A percentile compares a stretch with the other conserved stretches of the same genome.
Conservation (phyloP, 1,140 invertebrate genomes). For the Listronotus bonariensis region DNA sequence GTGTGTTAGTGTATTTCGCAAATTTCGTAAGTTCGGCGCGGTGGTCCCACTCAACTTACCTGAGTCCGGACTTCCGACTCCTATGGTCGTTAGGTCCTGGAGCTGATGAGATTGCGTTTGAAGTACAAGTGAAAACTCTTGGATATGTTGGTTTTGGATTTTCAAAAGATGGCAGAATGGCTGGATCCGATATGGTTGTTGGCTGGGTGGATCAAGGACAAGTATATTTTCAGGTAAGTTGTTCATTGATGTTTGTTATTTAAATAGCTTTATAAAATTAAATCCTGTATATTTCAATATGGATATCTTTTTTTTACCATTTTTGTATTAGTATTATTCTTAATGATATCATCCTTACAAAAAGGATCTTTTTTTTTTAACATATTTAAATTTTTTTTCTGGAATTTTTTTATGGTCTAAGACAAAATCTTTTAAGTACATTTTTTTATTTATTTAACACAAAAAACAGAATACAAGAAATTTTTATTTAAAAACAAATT, state of each 20-base stretch:
- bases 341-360: no score
- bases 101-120: constrained; percentile 72
- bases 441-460: no score
- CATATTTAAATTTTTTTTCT: no score
- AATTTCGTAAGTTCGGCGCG: constrained; percentile 43
- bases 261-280: neutral
- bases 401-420: no score
- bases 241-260: neutral
- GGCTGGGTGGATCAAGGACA: constrained; percentile 75
- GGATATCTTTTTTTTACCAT: no score
- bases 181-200: constrained; percentile 72
- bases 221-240: constrained; percentile 70
- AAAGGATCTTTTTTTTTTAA: no score
- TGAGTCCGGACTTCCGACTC: constrained; percentile 53
- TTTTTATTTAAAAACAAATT: no score
- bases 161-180: constrained; percentile 72
- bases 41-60: constrained; percentile 54
- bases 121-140: constrained; percentile 76
- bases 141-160: constrained; percentile 84
- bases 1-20: constrained; percentile 46
- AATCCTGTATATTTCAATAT: neutral
- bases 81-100: constrained; percentile 54
- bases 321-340: no score
- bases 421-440: no score
- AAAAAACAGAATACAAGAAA: no score